Base-by-base conservation (phyloP, 2,888 invertebrate species). In the Pollenia amentaria region DNA sequence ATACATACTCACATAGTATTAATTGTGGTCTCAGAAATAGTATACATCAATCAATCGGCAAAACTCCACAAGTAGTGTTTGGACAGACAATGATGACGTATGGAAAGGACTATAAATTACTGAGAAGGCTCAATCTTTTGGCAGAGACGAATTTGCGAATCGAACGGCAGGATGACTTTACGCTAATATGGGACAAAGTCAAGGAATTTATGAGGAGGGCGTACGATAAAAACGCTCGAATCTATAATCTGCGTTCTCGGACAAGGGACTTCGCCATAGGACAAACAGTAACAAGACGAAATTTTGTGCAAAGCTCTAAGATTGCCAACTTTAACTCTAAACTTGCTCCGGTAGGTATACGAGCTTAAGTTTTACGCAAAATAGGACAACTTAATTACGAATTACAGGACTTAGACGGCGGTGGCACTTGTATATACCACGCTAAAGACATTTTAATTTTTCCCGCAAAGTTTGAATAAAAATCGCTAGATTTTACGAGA, bases 11-110 rank as follows among this genome's bases (percentile, higher is more conserved):
- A 12, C n/a, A 29, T 1, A 72, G 69, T 44, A 76, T 85, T 6
- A 77, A 64, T 21, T 80, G 81, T 57, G 42, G 77, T 12, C 21
- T n/a, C n/a, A n/a, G n/a, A n/a, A n/a, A n/a, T n/a, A n/a, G n/a
- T n/a, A n/a, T n/a, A n/a, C n/a, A n/a, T 16, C 73, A 77, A 42
- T 62, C n/a, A n/a, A n/a, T n/a, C n/a, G n/a, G n/a, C n/a, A n/a
- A n/a, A n/a, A n/a, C n/a, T n/a, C n/a, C n/a, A 38, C 40, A 67
- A 2, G 44, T 77, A 18, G 38, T 83, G 4, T 77, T 83, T 29
- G 83, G 83, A 11, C 72, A 64, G 21, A 62, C 62, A 42, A 80
- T 80, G 72, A 16, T 42, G 7, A 42, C 42, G 6, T 10, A 42
- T 42, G 42, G 42, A 42, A 6, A 10, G 6, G 42, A 42, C 10